Evolutionary conservation across 2,888 invertebrate species (phyloP), one percentile per base, ranked within the genome.

Genomic region (Pseudoips prasinana): DNA sequence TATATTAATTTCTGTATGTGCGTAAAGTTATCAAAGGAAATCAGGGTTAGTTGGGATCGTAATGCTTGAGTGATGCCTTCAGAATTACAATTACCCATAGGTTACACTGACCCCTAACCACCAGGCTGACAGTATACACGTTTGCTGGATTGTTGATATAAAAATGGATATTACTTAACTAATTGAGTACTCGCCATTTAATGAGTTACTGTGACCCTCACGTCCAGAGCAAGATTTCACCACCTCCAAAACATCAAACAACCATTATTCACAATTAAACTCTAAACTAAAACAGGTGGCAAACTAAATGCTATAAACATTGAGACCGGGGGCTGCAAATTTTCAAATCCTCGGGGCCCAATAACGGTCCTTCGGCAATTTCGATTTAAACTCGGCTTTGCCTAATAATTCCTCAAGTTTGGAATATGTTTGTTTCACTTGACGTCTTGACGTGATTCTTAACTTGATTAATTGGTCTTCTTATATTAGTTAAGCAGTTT

Each of bases 401-500:
- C 60, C 59, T 58, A 62, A 69, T 78, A 73, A 76, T 61, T 72
- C 69, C 36, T 46, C 44, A 67, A 76, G 60, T 72, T 69, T 34
- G 51, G 63, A 64, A 69, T 69, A 66, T 69, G 74, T 73, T 54
- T 57, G 54, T 54, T 57, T 44, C 37, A 39, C 17, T 27, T 31
- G 39, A 39, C 45, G 39, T 36, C 36, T 33, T 37, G 35, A 39
- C 44, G 51, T 57, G 56, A 57, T 57, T 57, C 40, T 29, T 30
- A 22, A 44, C 51, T 48, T 58, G 58, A 58, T 58, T 58, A 58
- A 58, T 57, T 48, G 29, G 31, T 23, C 35, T 49, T 46, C 54
- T 54, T 46, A 53, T 50, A 47, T 58, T 48, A 43, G 34, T 45
- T 39, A 49, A 58, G 45, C 51, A 45, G 42, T 44, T 39, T 27